These are phyloP conservation scores for Meandrina meandrites DNA, from an alignment of 92 coral and sea anemone genomes.

Conservation along the genomic window DNA sequence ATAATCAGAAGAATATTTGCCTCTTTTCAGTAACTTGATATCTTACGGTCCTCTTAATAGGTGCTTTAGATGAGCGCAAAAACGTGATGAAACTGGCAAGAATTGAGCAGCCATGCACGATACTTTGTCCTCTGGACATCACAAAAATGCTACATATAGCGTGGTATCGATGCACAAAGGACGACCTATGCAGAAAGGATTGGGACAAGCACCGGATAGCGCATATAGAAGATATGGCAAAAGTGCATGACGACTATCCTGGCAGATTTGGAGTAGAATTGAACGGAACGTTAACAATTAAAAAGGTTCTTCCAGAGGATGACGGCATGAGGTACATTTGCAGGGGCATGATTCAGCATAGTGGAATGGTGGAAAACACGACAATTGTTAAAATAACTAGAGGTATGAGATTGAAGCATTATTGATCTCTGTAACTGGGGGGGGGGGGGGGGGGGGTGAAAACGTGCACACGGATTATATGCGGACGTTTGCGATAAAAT, in stretches of 20 bases:
- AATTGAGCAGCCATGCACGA: no score
- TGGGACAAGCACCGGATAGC: not conserved
- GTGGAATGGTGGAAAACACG: not conserved
- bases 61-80: no score
- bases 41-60: no score
- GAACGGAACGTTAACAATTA: not conserved
- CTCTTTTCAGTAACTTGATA: no score
- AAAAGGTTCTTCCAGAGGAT: not conserved
- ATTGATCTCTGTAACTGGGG: no score
- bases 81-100: no score
- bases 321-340: not conserved
- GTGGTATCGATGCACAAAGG: not conserved
- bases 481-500: no score
- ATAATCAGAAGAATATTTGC: no score
- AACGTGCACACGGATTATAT: no score
- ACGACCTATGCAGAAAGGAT: not conserved
- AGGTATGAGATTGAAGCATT: not conserved
- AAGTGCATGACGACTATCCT: not conserved
- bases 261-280: not conserved
- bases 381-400: not conserved
- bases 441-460: no score
- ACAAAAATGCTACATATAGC: not conserved
- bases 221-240: not conserved
- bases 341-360: not conserved
- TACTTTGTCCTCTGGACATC: not conserved